phyloP scores from a whole-genome alignment of 2,797 vertebrate genomes.

The Bryconaethiops microstoma region DNA sequence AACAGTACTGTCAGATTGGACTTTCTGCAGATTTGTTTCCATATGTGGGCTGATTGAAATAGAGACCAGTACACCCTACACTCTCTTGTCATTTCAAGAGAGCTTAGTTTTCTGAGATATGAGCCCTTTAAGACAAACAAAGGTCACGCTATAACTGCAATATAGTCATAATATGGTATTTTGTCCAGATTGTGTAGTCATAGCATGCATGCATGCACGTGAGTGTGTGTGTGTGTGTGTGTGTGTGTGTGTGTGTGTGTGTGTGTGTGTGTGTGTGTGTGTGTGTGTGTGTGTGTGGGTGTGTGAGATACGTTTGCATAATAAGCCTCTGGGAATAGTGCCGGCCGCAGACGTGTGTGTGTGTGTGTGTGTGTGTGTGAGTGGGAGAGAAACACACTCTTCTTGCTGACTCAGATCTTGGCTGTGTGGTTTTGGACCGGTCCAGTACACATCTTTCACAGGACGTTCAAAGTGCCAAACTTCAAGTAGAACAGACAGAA shows the following conservation, averaged over 20 bases:
- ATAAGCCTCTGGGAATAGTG: conserved; percentile 7
- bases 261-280: conserved; percentile 1
- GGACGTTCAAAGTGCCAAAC: conserved; percentile 32
- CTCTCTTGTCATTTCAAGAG: too few relatives aligned
- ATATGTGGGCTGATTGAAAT: background rate
- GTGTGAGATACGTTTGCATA: background rate
- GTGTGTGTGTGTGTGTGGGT: background rate
- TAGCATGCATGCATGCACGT: background rate
- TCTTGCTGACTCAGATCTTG: conserved; percentile 33
- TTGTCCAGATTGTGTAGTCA: background rate
- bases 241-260: conserved; percentile 1
- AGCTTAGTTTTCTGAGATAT: too few relatives aligned
- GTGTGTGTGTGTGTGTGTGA: conserved; percentile 11
- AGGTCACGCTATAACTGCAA: too few relatives aligned
- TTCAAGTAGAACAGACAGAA: conserved; percentile 15
- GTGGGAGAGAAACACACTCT: background rate
- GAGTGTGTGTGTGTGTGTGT: background rate
- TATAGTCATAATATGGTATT: background rate
- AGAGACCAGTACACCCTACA: too few relatives aligned
- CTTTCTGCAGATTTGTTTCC: background rate
- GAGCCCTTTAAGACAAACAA: too few relatives aligned
- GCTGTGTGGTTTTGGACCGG: background rate
- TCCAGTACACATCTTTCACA: conserved; percentile 26
- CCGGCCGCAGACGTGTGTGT: background rate
- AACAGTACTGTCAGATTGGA: too few relatives aligned